Percentiles rank a stretch among this genome's conserved stretches.
These are phyloP conservation scores for Apodemus agrarius DNA, from an alignment of 2,797 vertebrate genomes.

Conservation along the genomic window DNA sequence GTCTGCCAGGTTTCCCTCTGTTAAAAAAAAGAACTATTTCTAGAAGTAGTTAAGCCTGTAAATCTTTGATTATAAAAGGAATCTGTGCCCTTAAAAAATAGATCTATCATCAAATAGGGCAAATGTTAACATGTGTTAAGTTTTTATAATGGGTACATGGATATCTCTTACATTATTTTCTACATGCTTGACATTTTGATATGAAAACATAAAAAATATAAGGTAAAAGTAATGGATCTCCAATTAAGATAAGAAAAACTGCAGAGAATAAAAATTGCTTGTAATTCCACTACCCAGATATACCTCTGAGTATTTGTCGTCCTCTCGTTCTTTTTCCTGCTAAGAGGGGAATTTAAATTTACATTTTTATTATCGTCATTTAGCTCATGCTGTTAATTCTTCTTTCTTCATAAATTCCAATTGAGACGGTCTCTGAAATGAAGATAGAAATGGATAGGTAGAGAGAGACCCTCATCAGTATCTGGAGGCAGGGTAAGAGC, in stretches of 20 bases:
- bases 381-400: background rate
- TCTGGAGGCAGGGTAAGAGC: background rate
- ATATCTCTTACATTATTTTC: conserved; percentile 9
- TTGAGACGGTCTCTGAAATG: background rate
- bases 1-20: background rate
- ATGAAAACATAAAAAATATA: conserved; percentile 36
- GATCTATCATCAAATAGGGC: background rate
- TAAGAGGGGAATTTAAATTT: conserved; percentile 42
- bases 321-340: background rate
- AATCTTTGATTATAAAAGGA: conserved; percentile 11
- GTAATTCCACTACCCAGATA: background rate
- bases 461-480: background rate
- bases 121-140: background rate
- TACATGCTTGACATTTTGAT: conserved; percentile 27
- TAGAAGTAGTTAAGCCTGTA: conserved; percentile 1
- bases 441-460: background rate
- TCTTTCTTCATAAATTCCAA: conserved; percentile 41
- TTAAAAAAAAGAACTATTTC: conserved; percentile 4
- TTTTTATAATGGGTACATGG: no score
- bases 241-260: conserved; percentile 9
- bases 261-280: background rate
- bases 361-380: conserved; percentile 47
- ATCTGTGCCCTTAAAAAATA: background rate
- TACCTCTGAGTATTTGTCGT: background rate
- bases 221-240: conserved; percentile 10